Base-by-base conservation (phyloP, 2,797 vertebrate species). In the Rhynchotus rufescens region DNA sequence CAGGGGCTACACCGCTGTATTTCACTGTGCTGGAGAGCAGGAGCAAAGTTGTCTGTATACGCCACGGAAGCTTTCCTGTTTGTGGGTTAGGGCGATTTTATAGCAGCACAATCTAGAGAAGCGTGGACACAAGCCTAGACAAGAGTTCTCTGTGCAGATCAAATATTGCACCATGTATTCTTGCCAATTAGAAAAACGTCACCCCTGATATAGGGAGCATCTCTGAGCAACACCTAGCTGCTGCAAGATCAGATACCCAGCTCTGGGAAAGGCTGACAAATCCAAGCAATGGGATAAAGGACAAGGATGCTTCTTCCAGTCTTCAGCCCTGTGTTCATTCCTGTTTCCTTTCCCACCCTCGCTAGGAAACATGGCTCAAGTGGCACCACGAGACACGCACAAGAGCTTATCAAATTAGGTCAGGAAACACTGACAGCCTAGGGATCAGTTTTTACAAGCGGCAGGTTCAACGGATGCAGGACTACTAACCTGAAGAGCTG, bases 301-400 rank as follows among this genome's bases (percentile, higher is more conserved):
- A 80, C 10, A 36, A 36, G 10, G 36, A 36, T 9, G 20, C 20
- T 60, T 54, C 49, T 38, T 80, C 12, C 15, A 3, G 12, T 38
- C 59, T n/a, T 67, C 16, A 36, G 32, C 7, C 15, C 6, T n/a
- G 23, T 51, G 17, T 1, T 1, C 3, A 4, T 22, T 65, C n/a
- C 47, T 40, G 34, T 8, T 26, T 26, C 34, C 34, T 26, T 49
- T 14, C 9, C 19, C 25, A 25, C 23, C 20, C 26, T 62, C 38
- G 23, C 5, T 19, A 47, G 12, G 22, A 36, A 91, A 16, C 22
- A 17, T 0, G 2, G n/a, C 36, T 26, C 13, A 26, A 45, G 19
- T 4, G 15, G 44, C 65, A 69, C 5, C 23, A 44, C 82, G 40
- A 16, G 36, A 76, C 57, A 68, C 8, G 26, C 32, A 17, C 11